A percentile compares a stretch with the other conserved stretches of the same genome.
These are phyloP conservation scores for Trichomycterus rosablanca DNA, from an alignment of 2,113 vertebrate species.

Conservation along the genomic window DNA sequence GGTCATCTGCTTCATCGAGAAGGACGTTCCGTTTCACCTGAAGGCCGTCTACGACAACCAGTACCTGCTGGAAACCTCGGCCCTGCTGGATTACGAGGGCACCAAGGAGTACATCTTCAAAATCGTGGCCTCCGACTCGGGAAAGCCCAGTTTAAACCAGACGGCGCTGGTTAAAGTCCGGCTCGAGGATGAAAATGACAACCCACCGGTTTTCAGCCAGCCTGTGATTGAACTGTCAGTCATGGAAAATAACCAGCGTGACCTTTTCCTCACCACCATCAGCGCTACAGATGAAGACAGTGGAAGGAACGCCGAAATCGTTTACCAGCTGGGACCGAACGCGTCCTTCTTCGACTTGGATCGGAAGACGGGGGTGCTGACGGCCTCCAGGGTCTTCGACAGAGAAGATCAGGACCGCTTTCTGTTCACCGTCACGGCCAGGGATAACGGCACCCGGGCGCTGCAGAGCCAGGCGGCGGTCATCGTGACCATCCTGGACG, in stretches of 20 bases:
- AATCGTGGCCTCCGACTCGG: conserved; percentile 95
- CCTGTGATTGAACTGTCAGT: conserved; percentile 97
- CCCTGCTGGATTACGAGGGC: conserved; percentile 94
- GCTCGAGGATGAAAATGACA: conserved; percentile 97
- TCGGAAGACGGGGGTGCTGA: conserved; percentile 93
- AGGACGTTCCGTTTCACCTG: conserved; percentile 94
- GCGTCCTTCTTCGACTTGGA: conserved; percentile 98
- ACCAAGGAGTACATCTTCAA: conserved; percentile 99
- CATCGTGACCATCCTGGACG: conserved; percentile 93
- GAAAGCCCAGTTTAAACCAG: conserved; percentile 95
- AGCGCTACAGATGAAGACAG: conserved; percentile 97
- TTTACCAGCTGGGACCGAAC: conserved; percentile 97
- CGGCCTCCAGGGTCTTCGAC: conserved; percentile 94
- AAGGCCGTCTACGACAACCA: conserved; percentile 99
- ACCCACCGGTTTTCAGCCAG: conserved; percentile 96
- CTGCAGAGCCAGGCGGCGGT: conserved; percentile 94
- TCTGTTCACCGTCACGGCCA: conserved; percentile 92
- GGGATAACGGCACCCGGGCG: conserved; percentile 95
- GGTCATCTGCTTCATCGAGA: conserved; percentile 98
- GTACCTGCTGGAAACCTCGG: conserved; percentile 94
- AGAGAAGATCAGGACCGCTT: conserved; percentile 96
- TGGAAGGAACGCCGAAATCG: conserved; percentile 95
- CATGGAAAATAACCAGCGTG: conserved; percentile 94
- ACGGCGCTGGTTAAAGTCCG: conserved; percentile 93
- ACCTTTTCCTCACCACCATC: conserved; percentile 94